Evolutionary conservation across 2,888 invertebrate genomes (phyloP), one percentile per base, ranked within the genome.

Genomic region (Parelbella ahira): DNA sequence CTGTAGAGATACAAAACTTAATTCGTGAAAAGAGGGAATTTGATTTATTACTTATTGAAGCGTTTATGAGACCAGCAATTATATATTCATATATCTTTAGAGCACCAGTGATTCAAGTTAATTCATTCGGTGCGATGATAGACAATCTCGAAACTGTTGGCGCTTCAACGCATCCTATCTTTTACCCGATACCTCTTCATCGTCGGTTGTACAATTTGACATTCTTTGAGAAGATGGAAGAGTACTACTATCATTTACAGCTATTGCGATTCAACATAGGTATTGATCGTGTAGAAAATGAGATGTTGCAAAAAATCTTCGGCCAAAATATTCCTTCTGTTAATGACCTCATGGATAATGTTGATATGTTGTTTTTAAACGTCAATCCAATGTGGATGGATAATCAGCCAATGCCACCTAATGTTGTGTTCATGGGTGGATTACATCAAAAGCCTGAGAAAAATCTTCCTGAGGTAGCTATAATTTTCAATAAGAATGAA

Each of bases 31-130:
- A 47, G 0, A 32, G 39, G 0, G 45, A 58, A 5, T 70, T 66
- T 42, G 75, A 74, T 52, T 29, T 75, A 4, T 4, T 75, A 1
- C 4, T 76, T 1, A 11, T 60, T 6, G 75, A 75, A 58, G 60
- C 60, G 0, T 56, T 50, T 29, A 18, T 49, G 0, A 50, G 47
- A 24, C 15, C 53, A 0, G 25, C 48, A 0, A 32, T 70, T 2
- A 50, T 46, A 3, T 54, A 63, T 0, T 50, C 64, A 0, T 52
- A 70, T 21, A 3, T 64, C 0, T 64, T 55, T 7, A 68, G 69
- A 43, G 67, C 48, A 1, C 72, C 72, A 0, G 54, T 60, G 0
- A 69, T 71, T n/a, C 47, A 54, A 25, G 47, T 74, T 0, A 70
- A 66, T 48, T 72, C 73, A 0, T 47, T 67, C 0, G 63, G 65